Evolutionary conservation across 2,888 invertebrate genomes (phyloP).

Genomic region (Polymixis lichenea): DNA sequence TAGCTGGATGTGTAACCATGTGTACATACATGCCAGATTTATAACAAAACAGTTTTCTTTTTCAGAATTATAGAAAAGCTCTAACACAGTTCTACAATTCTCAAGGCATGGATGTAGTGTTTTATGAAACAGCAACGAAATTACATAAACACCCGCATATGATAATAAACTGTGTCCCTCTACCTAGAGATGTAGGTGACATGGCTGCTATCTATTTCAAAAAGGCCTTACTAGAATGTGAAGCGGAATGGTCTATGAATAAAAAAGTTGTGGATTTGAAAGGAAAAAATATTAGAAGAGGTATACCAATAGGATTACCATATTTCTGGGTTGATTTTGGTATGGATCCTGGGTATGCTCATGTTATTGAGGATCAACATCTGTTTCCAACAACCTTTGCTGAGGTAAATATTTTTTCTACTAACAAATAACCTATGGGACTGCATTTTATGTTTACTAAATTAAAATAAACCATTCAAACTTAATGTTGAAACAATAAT

Average conservation of each 20-base stretch:
- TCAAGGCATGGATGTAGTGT: slow-evolving; percentile 95
- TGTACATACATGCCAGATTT: background rate
- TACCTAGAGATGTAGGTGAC: slow-evolving; percentile 95
- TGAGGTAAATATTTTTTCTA: slow-evolving; percentile 90
- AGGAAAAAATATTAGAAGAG: slow-evolving; percentile 93
- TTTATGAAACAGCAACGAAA: slow-evolving; percentile 96
- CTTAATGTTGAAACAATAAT: slow-evolving; percentile 5
- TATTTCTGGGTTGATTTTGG: slow-evolving; percentile 99
- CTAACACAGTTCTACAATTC: slow-evolving; percentile 94
- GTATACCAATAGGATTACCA: slow-evolving; percentile 97
- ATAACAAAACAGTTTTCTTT: slow-evolving; percentile 51
- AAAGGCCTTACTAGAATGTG: slow-evolving; percentile 98
- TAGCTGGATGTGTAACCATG: no score
- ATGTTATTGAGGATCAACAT: slow-evolving; percentile 98
- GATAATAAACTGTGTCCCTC: slow-evolving; percentile 96
- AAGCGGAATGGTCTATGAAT: slow-evolving; percentile 98
- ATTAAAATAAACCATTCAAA: slow-evolving; percentile 3
- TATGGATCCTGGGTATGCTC: slow-evolving; percentile 97
- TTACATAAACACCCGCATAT: slow-evolving; percentile 95
- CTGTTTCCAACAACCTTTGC: slow-evolving; percentile 97
- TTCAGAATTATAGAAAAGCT: slow-evolving; percentile 93
- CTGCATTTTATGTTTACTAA: slow-evolving; percentile 5
- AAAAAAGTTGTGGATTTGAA: slow-evolving; percentile 93
- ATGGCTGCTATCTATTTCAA: slow-evolving; percentile 99
- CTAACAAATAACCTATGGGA: background rate